Evolutionary conservation across 2,888 invertebrate genomes (phyloP).

Genomic region (Troides helena): DNA sequence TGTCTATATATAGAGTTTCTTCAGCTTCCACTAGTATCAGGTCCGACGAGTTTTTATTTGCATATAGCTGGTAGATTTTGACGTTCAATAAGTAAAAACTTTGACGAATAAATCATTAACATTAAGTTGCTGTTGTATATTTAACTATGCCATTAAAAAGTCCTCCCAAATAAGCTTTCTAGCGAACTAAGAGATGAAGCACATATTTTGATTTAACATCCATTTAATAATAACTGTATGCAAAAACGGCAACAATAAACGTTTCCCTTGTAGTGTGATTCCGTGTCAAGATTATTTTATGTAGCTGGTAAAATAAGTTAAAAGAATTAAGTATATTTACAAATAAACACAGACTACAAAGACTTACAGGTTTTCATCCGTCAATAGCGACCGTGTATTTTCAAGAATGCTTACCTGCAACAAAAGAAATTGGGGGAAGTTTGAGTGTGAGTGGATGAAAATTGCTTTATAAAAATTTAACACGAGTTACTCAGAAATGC

Average conservation of each 20-base stretch:
- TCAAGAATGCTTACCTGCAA: conserved; percentile 25
- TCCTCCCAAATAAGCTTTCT: too few species aligned
- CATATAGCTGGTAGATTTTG: too few species aligned
- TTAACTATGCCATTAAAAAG: too few species aligned
- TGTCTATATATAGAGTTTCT: too few species aligned
- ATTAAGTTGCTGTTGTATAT: too few species aligned
- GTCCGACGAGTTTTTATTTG: too few species aligned
- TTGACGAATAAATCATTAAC: too few species aligned
- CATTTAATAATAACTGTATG: neutral
- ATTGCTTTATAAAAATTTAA: conserved; percentile 23
- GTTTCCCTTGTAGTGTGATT: neutral
- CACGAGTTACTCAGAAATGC: conserved; percentile 20
- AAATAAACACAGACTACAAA: neutral
- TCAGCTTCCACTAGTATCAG: too few species aligned
- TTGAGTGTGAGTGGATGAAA: conserved; percentile 6
- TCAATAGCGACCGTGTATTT: neutral
- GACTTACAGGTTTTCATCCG: conserved; percentile 3
- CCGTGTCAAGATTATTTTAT: neutral
- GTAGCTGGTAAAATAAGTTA: neutral
- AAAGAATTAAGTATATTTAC: neutral
- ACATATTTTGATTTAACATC: neutral
- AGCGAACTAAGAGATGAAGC: neutral
- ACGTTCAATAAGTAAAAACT: too few species aligned
- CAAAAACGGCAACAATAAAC: neutral
- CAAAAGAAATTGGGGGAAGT: conserved; percentile 15